Evolutionary conservation across 2,888 invertebrate genomes (phyloP).

Genomic region (Rhodophaea formosa): DNA sequence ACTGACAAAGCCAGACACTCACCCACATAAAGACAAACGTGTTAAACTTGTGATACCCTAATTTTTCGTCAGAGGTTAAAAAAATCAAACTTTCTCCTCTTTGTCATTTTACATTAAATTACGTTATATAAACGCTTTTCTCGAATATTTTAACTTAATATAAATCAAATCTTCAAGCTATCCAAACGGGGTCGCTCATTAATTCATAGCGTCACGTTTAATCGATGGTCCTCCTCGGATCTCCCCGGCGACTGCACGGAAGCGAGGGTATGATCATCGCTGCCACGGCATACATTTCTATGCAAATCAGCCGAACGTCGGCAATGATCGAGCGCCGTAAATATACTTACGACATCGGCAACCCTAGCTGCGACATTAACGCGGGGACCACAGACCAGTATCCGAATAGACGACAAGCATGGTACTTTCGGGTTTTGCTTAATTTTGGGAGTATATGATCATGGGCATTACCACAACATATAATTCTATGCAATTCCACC

Average conservation of each 20-base stretch:
- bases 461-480: constrained; percentile 45
- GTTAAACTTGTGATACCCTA: too few relatives aligned
- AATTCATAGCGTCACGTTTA: constrained; percentile 12
- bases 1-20: too few relatives aligned
- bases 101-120: too few relatives aligned
- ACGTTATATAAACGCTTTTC: too few relatives aligned
- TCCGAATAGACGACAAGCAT: not conserved
- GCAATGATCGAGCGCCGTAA: constrained; percentile 70
- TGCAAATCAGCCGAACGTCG: constrained; percentile 68
- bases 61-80: too few relatives aligned
- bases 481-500: constrained; percentile 74
- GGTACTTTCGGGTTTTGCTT: too few relatives aligned
- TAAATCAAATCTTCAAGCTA: not conserved
- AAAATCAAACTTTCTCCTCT: too few relatives aligned
- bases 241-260: constrained; percentile 16
- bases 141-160: too few relatives aligned
- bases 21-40: too few relatives aligned
- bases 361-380: constrained; percentile 54
- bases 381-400: constrained; percentile 42
- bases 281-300: constrained; percentile 62
- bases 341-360: constrained; percentile 59
- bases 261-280: constrained; percentile 19
- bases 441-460: constrained; percentile 20
- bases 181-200: constrained; percentile 27
- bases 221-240: constrained; percentile 30